A percentile compares a stretch with the other conserved stretches of the same genome.
These are phyloP conservation scores for Teleopsis dalmanni DNA, from an alignment of 1,140 invertebrate genomes.

Conservation along the genomic window DNA sequence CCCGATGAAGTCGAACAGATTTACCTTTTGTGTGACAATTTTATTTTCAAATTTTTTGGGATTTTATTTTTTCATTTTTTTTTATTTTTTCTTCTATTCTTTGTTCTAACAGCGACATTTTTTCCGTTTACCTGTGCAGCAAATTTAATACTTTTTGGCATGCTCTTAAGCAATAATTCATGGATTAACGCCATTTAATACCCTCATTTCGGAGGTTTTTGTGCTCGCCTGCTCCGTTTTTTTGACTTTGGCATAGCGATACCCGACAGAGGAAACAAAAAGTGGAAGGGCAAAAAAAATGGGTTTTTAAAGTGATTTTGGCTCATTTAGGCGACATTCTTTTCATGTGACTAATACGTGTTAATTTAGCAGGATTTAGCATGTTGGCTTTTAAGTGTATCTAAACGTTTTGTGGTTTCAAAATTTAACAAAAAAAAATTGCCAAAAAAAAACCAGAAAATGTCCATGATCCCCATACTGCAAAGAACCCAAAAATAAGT, in stretches of 20 bases:
- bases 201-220: not conserved
- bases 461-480: no score
- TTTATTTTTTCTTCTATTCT: not conserved
- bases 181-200: slow-evolving; percentile 42
- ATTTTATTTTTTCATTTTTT: not conserved
- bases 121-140: not conserved
- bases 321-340: slow-evolving; percentile 23
- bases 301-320: slow-evolving; percentile 3
- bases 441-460: not conserved
- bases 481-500: no score
- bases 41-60: not conserved
- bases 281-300: not conserved
- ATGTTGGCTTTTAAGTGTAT: not conserved
- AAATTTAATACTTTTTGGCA: slow-evolving; percentile 38
- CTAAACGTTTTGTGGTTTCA: not conserved
- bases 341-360: slow-evolving; percentile 39
- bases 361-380: slow-evolving; percentile 12
- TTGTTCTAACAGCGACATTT: not conserved
- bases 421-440: not conserved
- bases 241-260: no score
- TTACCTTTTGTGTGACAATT: not conserved
- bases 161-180: slow-evolving; percentile 44
- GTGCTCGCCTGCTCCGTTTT: not conserved
- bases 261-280: no score
- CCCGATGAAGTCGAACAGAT: no score